Conservation (phyloP, 2,113 vertebrate genomes). For the Microtus pennsylvanicus region DNA sequence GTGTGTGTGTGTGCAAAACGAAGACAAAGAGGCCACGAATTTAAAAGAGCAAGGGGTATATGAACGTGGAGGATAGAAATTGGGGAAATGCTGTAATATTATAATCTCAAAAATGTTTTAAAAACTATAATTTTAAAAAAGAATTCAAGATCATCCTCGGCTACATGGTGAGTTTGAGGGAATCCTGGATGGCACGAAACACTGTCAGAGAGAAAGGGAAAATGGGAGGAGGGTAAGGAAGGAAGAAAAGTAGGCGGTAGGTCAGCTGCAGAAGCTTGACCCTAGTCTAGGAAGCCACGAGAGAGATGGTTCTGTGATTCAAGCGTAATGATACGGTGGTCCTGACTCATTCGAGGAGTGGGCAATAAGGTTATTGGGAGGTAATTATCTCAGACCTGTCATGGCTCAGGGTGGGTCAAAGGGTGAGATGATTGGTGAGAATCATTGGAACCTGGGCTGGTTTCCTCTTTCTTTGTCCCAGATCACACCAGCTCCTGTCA, state of each 20-base stretch:
- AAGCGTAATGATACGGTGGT: neutral
- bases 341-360: slow-evolving; percentile 25
- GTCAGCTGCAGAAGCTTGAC: neutral
- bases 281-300: neutral
- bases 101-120: neutral
- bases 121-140: neutral
- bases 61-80: too few species aligned
- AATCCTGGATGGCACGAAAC: neutral
- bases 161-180: neutral
- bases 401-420: neutral
- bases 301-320: neutral
- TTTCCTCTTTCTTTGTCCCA: neutral
- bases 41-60: neutral
- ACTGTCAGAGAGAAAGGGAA: too few species aligned
- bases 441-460: neutral
- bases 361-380: neutral
- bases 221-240: too few species aligned
- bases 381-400: neutral
- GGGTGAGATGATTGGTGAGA: neutral
- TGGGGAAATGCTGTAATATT: neutral
- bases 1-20: too few species aligned
- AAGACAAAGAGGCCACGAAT: neutral
- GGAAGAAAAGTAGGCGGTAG: neutral
- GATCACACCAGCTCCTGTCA: neutral
- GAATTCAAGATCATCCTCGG: neutral